Conservation (phyloP, 2,113 vertebrate genomes). For the Equus quagga region DNA sequence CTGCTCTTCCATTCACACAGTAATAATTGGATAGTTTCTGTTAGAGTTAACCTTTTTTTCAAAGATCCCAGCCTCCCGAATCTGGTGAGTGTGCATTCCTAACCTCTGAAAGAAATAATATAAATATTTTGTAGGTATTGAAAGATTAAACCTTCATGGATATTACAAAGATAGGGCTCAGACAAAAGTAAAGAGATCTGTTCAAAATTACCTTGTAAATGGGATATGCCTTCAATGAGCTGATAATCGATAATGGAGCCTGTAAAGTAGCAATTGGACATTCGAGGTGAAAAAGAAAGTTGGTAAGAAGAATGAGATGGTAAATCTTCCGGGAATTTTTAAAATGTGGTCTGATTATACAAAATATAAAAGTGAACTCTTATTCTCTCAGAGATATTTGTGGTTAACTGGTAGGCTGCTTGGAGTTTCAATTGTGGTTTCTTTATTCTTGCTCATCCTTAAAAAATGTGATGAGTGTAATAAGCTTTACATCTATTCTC, state of each 20-base stretch:
- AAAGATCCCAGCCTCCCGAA: not conserved
- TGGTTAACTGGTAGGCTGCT: conserved; percentile 58
- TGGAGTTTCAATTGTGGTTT: conserved; percentile 74
- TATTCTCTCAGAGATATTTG: conserved; percentile 76
- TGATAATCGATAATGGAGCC: not conserved
- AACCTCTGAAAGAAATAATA: not conserved
- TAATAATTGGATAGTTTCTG: not conserved
- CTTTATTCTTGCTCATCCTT: conserved; percentile 73
- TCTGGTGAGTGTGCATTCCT: not conserved
- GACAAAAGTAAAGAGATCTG: not conserved
- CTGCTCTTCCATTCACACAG: not conserved
- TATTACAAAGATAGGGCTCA: conserved; percentile 6
- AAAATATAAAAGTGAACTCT: conserved; percentile 52
- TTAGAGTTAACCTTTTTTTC: not conserved
- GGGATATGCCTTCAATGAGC: not conserved
- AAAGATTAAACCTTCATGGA: not conserved
- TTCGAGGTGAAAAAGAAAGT: conserved; percentile 20
- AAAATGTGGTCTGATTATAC: conserved; percentile 21
- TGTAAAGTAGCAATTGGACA: not conserved
- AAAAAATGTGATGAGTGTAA: conserved; percentile 70
- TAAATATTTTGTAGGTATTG: not conserved
- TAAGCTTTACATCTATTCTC: not conserved
- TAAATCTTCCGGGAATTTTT: not conserved
- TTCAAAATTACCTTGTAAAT: not conserved
- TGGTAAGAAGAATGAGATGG: conserved; percentile 38